Evolutionary conservation across 2,888 invertebrate species (phyloP).

Genomic region (Fabriciana adippe): DNA sequence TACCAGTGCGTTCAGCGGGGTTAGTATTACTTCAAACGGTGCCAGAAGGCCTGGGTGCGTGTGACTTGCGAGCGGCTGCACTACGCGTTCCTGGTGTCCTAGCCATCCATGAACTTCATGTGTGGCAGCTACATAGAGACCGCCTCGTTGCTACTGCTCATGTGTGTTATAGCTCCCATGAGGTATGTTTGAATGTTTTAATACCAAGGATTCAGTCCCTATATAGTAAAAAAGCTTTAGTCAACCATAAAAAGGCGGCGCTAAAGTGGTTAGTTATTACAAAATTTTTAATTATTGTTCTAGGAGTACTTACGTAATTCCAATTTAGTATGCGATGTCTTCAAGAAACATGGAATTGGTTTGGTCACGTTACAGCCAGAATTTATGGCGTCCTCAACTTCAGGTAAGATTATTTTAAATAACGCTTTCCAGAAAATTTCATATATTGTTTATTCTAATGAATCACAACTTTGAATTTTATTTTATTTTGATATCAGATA

Average conservation of each 20-base stretch:
- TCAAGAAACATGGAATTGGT: conserved; percentile 90
- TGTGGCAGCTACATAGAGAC: conserved; percentile 92
- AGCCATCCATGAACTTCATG: conserved; percentile 92
- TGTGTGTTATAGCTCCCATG: conserved; percentile 77
- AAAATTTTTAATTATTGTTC: conserved; percentile 32
- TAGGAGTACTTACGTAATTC: conserved; percentile 71
- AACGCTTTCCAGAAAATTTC: not conserved
- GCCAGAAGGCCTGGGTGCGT: conserved; percentile 92
- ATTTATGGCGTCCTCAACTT: conserved; percentile 74
- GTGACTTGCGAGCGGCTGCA: conserved; percentile 68
- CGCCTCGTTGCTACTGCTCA: conserved; percentile 93
- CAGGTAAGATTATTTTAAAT: conserved; percentile 50
- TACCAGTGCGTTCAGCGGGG: conserved; percentile 92
- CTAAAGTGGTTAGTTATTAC: not conserved
- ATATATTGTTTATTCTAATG: not conserved
- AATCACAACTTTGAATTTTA: conserved; percentile 4
- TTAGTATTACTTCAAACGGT: conserved; percentile 95
- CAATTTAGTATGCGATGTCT: conserved; percentile 86
- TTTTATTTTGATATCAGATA: conserved; percentile 49
- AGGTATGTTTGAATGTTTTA: conserved; percentile 48
- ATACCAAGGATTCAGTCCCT: too few relatives aligned
- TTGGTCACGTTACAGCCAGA: conserved; percentile 95
- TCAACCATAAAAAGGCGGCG: too few relatives aligned
- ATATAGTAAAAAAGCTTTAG: too few relatives aligned
- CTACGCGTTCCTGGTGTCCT: conserved; percentile 72